These are phyloP conservation scores for Heliconius hermathena DNA, from an alignment of 1,140 invertebrate species.

Conservation along the genomic window DNA sequence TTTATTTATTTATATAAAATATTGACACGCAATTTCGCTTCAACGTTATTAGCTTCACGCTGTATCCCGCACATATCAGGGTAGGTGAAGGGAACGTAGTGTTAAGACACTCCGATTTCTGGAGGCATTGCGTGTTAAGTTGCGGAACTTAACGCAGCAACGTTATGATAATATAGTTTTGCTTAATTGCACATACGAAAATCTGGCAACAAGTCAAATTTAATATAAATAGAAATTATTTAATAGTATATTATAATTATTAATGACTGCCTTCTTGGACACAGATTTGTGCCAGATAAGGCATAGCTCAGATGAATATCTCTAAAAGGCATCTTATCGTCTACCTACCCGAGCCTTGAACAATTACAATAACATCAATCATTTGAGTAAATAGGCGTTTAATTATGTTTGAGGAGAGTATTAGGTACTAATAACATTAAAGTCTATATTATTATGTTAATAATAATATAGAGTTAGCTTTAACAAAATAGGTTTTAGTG, in stretches of 20 bases:
- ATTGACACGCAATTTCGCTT: too few relatives aligned
- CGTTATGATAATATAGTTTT: background rate
- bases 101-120: too few relatives aligned
- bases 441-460: too few relatives aligned
- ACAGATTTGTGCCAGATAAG: conserved; percentile 35
- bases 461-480: too few relatives aligned
- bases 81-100: too few relatives aligned
- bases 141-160: background rate
- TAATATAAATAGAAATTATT: background rate
- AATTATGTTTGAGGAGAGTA: background rate
- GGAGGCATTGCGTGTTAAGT: too few relatives aligned
- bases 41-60: too few relatives aligned
- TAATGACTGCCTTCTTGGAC: conserved; percentile 30
- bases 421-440: background rate
- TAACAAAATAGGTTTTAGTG: too few relatives aligned
- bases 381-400: conserved; percentile 13
- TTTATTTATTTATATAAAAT: too few relatives aligned
- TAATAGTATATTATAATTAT: conserved; percentile 32
- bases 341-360: conserved; percentile 37
- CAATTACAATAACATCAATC: conserved; percentile 25
- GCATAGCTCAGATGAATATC: conserved; percentile 30
- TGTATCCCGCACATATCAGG: too few relatives aligned
- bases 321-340: conserved; percentile 33
- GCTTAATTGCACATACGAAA: background rate
- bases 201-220: background rate